Evolutionary conservation across 2,113 vertebrate genomes (phyloP).

Genomic region (Cervus canadensis): DNA sequence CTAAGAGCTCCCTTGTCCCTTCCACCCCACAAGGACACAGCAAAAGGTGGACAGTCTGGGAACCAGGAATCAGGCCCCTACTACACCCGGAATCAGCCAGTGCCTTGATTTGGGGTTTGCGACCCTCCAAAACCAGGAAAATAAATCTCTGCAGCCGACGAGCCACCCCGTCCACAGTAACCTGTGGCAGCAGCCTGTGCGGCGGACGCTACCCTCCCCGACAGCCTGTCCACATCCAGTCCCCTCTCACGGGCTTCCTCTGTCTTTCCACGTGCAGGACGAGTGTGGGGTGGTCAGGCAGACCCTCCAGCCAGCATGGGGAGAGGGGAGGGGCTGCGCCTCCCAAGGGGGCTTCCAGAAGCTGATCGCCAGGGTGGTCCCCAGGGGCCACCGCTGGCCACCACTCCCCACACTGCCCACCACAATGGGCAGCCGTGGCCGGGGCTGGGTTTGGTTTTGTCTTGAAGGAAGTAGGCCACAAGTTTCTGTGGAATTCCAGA

Average conservation of each 20-base stretch:
- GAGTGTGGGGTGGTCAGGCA: not conserved
- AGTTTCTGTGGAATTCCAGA: not conserved
- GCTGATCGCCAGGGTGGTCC: not conserved
- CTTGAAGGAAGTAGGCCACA: not conserved
- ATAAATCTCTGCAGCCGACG: not conserved
- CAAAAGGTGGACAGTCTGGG: accelerated
- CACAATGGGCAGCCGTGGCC: not conserved
- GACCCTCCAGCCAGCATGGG: not conserved
- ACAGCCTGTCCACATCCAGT: not conserved
- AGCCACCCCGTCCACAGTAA: not conserved
- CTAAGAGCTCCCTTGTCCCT: not conserved
- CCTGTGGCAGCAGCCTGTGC: accelerated
- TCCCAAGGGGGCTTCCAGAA: not conserved
- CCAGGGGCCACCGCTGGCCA: not conserved
- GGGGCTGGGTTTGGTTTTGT: not conserved
- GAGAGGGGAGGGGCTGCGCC: not conserved
- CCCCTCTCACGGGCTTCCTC: not conserved
- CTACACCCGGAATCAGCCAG: not conserved
- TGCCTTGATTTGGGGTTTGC: not conserved
- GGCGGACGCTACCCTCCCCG: accelerated
- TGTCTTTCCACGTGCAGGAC: not conserved
- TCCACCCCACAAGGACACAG: not conserved
- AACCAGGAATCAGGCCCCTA: not conserved
- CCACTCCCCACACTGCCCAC: no score
- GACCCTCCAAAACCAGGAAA: not conserved